phyloP scores from a whole-genome alignment of 2,888 invertebrate species.

The Drosophila ezoana region DNA sequence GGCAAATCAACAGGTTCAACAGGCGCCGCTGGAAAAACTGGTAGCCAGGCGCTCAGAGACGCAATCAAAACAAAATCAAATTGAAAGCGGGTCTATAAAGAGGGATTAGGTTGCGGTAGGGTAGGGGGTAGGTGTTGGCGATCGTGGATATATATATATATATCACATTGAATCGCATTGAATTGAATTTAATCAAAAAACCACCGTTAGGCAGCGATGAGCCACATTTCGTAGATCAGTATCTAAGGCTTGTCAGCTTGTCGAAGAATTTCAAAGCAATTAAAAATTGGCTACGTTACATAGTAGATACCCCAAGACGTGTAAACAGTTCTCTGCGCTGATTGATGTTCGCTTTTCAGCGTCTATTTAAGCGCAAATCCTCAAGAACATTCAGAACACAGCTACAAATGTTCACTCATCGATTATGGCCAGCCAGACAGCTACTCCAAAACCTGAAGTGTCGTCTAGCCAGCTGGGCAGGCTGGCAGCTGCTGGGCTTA shows the following conservation, averaged over 20 bases:
- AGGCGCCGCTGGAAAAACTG: conserved; percentile 73
- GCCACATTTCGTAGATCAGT: conserved; percentile 56
- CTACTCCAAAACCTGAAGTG: conserved; percentile 29
- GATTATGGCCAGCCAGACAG: conserved; percentile 35
- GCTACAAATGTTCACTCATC: conserved; percentile 47
- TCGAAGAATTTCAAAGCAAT: conserved; percentile 71
- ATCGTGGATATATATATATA: background rate
- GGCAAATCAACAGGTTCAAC: conserved; percentile 76
- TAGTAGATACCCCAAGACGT: conserved; percentile 4
- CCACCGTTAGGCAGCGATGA: conserved; percentile 62
- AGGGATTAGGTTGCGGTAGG: conserved; percentile 6
- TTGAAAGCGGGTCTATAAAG: conserved; percentile 32
- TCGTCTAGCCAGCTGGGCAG: conserved; percentile 35
- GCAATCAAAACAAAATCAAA: conserved; percentile 66
- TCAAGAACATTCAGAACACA: conserved; percentile 10
- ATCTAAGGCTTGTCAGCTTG: conserved; percentile 55
- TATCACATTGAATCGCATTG: conserved; percentile 43
- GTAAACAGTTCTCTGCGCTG: conserved; percentile 44
- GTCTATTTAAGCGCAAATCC: conserved; percentile 53
- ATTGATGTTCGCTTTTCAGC: conserved; percentile 56
- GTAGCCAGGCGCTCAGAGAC: conserved; percentile 59
- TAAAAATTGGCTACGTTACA: conserved; percentile 48
- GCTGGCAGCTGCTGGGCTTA: conserved; percentile 10
- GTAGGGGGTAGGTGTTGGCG: background rate
- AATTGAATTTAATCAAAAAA: conserved; percentile 67